Evolutionary conservation across 2,888 invertebrate genomes (phyloP).

Genomic region (Cistogaster globosa): DNA sequence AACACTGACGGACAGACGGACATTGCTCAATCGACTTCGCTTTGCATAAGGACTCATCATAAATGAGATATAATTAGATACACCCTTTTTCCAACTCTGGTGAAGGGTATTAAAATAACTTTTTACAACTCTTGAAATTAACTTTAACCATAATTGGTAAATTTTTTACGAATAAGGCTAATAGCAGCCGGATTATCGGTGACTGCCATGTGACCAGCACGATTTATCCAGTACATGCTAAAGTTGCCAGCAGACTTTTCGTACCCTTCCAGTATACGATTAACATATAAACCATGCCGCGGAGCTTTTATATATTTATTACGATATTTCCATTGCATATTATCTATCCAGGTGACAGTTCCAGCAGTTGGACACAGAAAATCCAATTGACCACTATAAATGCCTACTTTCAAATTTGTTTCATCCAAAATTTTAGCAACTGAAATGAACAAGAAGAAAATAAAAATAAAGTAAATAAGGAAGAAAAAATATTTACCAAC

Average conservation of each 20-base stretch:
- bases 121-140: too few species aligned
- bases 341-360: conserved; percentile 89
- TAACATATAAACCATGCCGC: conserved; percentile 85
- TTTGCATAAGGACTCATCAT: too few species aligned
- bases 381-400: conserved; percentile 92
- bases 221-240: conserved; percentile 81
- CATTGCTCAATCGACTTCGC: too few species aligned
- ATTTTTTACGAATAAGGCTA: conserved; percentile 85
- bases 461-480: neutral
- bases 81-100: too few species aligned
- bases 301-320: conserved; percentile 84
- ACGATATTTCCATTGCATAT: conserved; percentile 87
- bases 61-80: too few species aligned
- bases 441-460: conserved; percentile 78
- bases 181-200: conserved; percentile 89
- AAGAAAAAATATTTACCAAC: conserved; percentile 83
- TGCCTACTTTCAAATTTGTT: conserved; percentile 87
- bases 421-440: conserved; percentile 89
- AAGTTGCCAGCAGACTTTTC: conserved; percentile 85
- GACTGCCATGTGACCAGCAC: conserved; percentile 84
- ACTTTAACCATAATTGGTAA: conserved; percentile 77
- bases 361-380: conserved; percentile 93
- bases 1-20: too few species aligned
- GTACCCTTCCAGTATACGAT: conserved; percentile 88
- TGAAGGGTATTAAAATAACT: too few species aligned